Conservation (phyloP, 2,888 invertebrate species). For the Myathropa florea region DNA sequence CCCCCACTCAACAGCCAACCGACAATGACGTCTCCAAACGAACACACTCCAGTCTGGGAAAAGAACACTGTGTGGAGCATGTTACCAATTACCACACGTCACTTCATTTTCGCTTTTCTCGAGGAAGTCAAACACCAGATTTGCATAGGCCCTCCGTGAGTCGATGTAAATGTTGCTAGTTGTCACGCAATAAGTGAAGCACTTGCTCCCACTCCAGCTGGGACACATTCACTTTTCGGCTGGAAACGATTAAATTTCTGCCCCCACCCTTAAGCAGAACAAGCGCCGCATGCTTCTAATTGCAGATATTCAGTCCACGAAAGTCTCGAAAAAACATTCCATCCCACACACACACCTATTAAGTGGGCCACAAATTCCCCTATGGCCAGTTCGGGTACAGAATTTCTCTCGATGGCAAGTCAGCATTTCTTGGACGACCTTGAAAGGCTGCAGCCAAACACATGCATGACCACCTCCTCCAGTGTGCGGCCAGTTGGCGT, state of each 20-base stretch:
- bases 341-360: background rate
- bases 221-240: background rate
- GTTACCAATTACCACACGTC: too few species aligned
- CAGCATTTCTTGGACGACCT: constrained; percentile 56
- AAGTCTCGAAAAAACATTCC: background rate
- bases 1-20: background rate
- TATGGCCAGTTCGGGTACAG: background rate
- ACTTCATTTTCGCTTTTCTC: background rate
- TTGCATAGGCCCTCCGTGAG: background rate
- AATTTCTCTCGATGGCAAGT: constrained; percentile 42
- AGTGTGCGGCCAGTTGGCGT: constrained; percentile 18
- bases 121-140: background rate
- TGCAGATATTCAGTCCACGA: constrained; percentile 1
- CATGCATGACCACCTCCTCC: background rate
- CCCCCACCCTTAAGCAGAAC: background rate
- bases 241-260: background rate
- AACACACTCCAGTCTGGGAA: background rate
- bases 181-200: background rate
- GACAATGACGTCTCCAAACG: background rate
- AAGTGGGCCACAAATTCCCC: background rate
- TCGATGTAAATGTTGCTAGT: background rate
- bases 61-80: background rate
- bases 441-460: constrained; percentile 31
- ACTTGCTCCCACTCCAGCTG: background rate
- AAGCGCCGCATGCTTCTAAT: constrained; percentile 8